Base-by-base conservation (phyloP, 2,888 invertebrate genomes). In the Orchestes rusci region DNA sequence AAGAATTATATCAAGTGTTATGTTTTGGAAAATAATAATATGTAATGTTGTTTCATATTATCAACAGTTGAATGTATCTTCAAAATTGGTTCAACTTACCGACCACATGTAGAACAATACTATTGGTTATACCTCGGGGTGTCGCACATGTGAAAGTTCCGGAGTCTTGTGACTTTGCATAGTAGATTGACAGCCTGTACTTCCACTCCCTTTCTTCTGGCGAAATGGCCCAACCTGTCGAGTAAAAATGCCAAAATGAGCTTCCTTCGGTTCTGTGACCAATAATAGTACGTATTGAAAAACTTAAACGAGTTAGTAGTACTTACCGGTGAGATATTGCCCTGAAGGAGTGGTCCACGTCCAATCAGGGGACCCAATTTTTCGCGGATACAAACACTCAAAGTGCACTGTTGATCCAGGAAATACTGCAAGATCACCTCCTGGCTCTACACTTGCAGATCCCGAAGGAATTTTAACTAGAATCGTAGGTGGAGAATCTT, bases 91-190 rank as follows among this genome's bases (percentile, higher is more conserved):
- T 2, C 2, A 5, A 48, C 77, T 75, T 73, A 86, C 86, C 88
- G 73, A 83, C 80, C 67, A 91, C 86, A 66, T 74, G 77, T 56
- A 87, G 73, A 48, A 73, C 69, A 55, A 86, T 73, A 40, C 83
- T 83, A 68, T 87, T 84, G 39, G 86, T 86, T 54, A 84, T 77
- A 27, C 88, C 88, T 42, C 79, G 74, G 3, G 88, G 86, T 0
- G 89, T 81, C 3, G 88, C 81, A 67, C 90, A 91, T 1, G 89
- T 89, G 66, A 84, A 90, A 50, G 81, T 80, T 41, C 88, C 90
- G 23, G 85, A 83, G 70, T 90, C 88, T 42, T 84, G 81, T n/a
- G 77, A 74, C 57, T 87, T 84, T 58, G 86, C 83, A 66, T 87
- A 86, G 68, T 79, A 82, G 61, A 91, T 79, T 55, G 83, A 84